Evolutionary conservation across 2,888 invertebrate genomes (phyloP), one percentile per base, ranked within the genome.

Genomic region (Drosophila nr. perissopoda): DNA sequence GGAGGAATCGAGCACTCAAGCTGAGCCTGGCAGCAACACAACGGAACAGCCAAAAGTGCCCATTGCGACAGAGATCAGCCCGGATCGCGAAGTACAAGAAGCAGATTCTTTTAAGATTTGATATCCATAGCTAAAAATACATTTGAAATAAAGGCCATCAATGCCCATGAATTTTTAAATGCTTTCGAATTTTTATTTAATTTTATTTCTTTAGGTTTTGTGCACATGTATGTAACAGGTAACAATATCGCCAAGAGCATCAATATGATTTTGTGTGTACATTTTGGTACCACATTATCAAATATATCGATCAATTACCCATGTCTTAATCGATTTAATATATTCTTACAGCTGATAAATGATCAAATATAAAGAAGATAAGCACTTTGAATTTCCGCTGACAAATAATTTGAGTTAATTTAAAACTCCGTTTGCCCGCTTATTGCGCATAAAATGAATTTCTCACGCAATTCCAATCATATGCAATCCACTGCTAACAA

Each of bases 401-500:
- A 10, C 13, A 1, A 33, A 33, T 33, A 21, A 21, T 21, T 34
- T 25, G 51, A 29, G 18, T 34, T 13, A 1, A n/a, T 21, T 31
- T 27, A 42, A 46, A 2, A n/a, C 13, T 36, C n/a, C 21, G 8
- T 11, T 31, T 1, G 16, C 2, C 29, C 29, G 4, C 25, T 25
- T 25, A 7, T 25, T 46, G 21, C 13, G 4, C 4, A 4, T 11
- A 2, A 46, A 27, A 10, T 10, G 11, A 10, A 3, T 10, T 56
- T 16, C 21, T 83, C 49, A 84, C n/a, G 56, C 33, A 1, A 86
- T 16, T 21, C 89, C 73, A 40, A 76, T 31, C 48, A 60, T 61
- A 18, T 58, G 66, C 25, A 85, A 49, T 1, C 84, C 88, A 49
- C 51, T 59, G 46, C 72, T 36, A 33, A 89, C 85, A 4, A 70